These are phyloP conservation scores for Euclidia mi DNA, from an alignment of 2,888 invertebrate species.

Conservation along the genomic window DNA sequence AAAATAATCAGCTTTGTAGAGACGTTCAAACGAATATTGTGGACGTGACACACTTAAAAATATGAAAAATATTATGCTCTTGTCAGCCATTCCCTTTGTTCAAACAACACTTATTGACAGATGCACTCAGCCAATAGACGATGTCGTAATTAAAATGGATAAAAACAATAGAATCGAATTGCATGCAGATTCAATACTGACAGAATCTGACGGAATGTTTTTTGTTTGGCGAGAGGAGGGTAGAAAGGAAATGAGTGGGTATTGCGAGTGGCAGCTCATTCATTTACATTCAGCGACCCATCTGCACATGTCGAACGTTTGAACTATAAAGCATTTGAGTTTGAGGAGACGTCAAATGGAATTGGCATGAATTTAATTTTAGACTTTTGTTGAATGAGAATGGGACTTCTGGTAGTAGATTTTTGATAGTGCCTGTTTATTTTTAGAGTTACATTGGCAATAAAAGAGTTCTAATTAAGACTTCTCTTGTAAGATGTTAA, in stretches of 20 bases:
- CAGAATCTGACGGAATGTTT: conserved; percentile 2
- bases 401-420: not conserved
- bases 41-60: not conserved
- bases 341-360: conserved; percentile 5
- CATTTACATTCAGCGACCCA: conserved; percentile 34
- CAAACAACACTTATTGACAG: conserved; percentile 4
- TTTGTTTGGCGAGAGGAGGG: conserved; percentile 25
- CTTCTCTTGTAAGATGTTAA: too few species aligned
- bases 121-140: conserved; percentile 7
- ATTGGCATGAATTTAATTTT: conserved; percentile 8
- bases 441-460: too few species aligned
- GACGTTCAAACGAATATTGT: too few species aligned
- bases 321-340: conserved; percentile 8
- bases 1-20: too few species aligned
- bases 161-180: conserved; percentile 22
- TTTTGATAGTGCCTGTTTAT: not conserved
- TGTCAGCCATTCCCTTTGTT: not conserved
- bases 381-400: not conserved
- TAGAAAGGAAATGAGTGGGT: conserved; percentile 18
- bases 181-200: conserved; percentile 16
- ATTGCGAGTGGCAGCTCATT: conserved; percentile 41
- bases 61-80: not conserved
- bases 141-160: conserved; percentile 9
- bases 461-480: too few species aligned
- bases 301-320: conserved; percentile 14